A percentile compares a stretch with the other conserved stretches of the same genome.
Evolutionary conservation across 2,113 vertebrate genomes (phyloP).

Genomic region (Pongo pygmaeus): DNA sequence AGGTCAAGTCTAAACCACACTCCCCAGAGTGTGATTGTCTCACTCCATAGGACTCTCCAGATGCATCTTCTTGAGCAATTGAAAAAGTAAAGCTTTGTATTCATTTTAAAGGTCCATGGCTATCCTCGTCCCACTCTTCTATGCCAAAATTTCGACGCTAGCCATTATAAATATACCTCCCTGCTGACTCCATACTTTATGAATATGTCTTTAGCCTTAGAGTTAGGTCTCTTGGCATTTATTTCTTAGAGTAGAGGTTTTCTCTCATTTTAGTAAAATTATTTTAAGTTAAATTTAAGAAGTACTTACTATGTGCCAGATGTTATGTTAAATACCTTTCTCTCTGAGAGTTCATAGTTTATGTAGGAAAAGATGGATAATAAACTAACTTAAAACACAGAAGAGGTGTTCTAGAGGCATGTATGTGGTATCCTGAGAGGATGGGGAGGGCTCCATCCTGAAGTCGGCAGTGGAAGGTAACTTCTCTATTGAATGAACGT

Average conservation of each 20-base stretch:
- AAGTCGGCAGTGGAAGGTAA: neutral
- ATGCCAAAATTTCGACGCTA: neutral
- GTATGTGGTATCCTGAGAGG: neutral
- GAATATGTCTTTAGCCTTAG: neutral
- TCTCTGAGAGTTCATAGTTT: neutral
- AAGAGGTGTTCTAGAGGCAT: neutral
- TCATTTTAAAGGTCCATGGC: neutral
- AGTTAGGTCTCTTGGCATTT: neutral
- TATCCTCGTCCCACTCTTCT: neutral
- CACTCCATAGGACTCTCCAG: neutral
- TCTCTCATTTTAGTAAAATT: conserved; percentile 15
- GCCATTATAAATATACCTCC: neutral
- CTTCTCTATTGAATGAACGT: neutral
- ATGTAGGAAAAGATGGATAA: neutral
- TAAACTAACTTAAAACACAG: neutral
- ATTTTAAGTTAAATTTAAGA: conserved; percentile 15
- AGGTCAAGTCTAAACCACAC: neutral
- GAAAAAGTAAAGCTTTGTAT: neutral
- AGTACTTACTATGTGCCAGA: neutral
- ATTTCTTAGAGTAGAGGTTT: neutral
- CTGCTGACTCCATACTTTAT: neutral
- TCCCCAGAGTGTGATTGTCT: neutral
- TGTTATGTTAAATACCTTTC: neutral
- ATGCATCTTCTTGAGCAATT: neutral
- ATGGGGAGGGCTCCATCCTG: neutral